These are phyloP conservation scores for Augochlora pura DNA, from an alignment of 1,140 invertebrate genomes.

Conservation along the genomic window DNA sequence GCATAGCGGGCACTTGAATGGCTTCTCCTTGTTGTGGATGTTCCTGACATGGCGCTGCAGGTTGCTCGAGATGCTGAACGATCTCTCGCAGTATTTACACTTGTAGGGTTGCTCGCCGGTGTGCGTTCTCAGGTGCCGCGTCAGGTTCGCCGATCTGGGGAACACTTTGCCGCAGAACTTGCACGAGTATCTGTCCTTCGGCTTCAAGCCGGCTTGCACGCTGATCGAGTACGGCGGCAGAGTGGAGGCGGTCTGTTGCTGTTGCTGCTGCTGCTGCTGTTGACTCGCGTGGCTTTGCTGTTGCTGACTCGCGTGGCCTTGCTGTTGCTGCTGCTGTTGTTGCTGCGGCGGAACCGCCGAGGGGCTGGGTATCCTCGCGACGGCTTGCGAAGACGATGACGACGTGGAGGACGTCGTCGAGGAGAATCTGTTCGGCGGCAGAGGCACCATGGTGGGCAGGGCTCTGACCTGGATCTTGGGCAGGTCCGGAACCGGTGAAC, in stretches of 20 bases:
- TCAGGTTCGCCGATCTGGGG: conserved; percentile 98
- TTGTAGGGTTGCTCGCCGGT: conserved; percentile 99
- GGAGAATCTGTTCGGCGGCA: conserved; percentile 77
- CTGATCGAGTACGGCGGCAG: conserved; percentile 77
- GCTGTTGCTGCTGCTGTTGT: conserved; percentile 57
- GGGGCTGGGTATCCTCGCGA: conserved; percentile 62
- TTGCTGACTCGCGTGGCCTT: conserved; percentile 49
- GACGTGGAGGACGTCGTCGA: conserved; percentile 67
- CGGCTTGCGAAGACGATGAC: conserved; percentile 60
- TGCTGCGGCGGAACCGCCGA: not conserved
- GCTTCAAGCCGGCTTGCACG: conserved; percentile 81
- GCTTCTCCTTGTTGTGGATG: conserved; percentile 99
- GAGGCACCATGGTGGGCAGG: conserved; percentile 76
- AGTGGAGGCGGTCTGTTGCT: conserved; percentile 75
- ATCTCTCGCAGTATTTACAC: conserved; percentile 98
- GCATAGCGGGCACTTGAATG: conserved; percentile 92
- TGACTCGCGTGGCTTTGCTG: conserved; percentile 52
- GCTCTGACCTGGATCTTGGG: conserved; percentile 80
- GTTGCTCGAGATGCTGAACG: conserved; percentile 99
- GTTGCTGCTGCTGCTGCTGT: conserved; percentile 57
- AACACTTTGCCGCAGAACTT: conserved; percentile 99
- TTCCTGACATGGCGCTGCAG: conserved; percentile 99
- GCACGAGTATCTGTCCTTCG: conserved; percentile 96
- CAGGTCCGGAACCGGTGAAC: conserved; percentile 72
- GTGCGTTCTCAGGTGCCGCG: conserved; percentile 97